A percentile compares a stretch with the other conserved stretches of the same genome.
phyloP scores from a whole-genome alignment of 2,113 vertebrate species.

The Astur gentilis region DNA sequence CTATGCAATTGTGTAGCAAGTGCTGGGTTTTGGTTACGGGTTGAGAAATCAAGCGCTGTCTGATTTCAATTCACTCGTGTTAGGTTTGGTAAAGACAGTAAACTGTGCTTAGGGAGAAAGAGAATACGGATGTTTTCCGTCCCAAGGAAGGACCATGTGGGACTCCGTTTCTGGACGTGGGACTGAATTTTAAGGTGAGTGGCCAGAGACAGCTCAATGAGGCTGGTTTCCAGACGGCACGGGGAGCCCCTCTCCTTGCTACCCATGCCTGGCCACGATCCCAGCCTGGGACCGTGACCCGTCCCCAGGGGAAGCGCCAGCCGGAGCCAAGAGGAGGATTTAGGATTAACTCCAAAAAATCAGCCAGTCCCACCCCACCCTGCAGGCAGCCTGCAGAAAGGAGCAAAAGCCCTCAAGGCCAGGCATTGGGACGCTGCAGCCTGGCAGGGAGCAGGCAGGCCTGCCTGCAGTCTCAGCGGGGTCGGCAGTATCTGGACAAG shows the following conservation, averaged over 20 bases:
- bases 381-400: neutral
- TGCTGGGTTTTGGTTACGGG: neutral
- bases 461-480: neutral
- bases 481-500: neutral
- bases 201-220: rapidly evolving
- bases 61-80: neutral
- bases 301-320: neutral
- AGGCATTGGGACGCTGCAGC: neutral
- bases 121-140: neutral
- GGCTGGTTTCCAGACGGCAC: neutral
- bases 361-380: neutral
- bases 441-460: neutral
- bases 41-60: rapidly evolving
- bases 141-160: rapidly evolving
- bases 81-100: neutral
- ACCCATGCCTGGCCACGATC: neutral
- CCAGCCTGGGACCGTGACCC: neutral
- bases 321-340: neutral
- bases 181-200: neutral
- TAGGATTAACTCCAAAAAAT: neutral
- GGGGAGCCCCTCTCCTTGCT: neutral
- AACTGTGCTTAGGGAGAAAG: neutral
- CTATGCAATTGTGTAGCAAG: neutral
- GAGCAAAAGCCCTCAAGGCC: neutral
- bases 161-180: neutral